Base-by-base conservation (phyloP, 2,888 invertebrate genomes). In the Drosophila hamatofila region DNA sequence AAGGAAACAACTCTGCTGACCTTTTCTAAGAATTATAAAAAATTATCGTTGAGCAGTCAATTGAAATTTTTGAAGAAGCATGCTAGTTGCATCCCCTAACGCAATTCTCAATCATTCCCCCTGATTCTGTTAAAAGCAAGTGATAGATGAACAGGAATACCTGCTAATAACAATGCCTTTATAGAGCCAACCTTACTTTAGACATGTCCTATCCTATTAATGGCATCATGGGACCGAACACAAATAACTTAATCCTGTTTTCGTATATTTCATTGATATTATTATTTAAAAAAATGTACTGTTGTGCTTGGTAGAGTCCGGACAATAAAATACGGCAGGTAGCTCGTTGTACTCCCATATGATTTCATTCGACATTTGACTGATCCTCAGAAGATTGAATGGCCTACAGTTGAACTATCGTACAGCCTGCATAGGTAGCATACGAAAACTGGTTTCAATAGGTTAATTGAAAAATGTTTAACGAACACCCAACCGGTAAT, bases 321-420 rank as follows among this genome's bases (percentile, higher is more conserved):
- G 37, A 49, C 56, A 30, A 46, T 63, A 25, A 58, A n/a, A 37
- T 23, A 23, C 44, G 58, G 60, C 76, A 76, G 79, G 76, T 76
- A 76, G 59, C 25, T 44, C 23, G 25, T 35, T 12, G 33, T 37
- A 18, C 12, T n/a, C n/a, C 48, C 23, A 2, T 39, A 33, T 59
- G 48, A 67, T 75, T 67, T 37, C 12, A 25, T 46, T 39, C 42
- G 18, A 57, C 44, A 41, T 35, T 57, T 44, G 42, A 39, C 42
- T 42, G 35, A 56, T 42, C 48, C 35, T 56, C 48, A 41, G 30
- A 46, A 1, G 7, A 49, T 46, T 59, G 59, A 33, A 33, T 30
- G 35, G 12, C 46, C 46, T 8, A 25, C 11, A n/a, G 33, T 16
- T 16, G n/a, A 11, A 16, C 18, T 62, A 37, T 46, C 44, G 12